These are phyloP conservation scores for Cheilosia vernalis DNA, from an alignment of 2,888 invertebrate genomes.

Conservation along the genomic window DNA sequence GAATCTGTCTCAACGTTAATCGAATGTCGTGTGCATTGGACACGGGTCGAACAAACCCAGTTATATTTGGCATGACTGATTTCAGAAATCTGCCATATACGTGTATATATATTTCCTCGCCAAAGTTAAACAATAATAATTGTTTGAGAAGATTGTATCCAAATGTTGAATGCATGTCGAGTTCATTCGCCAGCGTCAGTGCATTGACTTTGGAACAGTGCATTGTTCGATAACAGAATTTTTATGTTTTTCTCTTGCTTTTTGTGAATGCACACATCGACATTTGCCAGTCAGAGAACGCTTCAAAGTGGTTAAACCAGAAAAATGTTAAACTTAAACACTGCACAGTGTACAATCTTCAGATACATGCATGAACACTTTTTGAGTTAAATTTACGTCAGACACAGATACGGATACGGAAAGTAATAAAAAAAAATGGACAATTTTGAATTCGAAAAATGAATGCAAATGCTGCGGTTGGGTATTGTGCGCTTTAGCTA, in stretches of 20 bases:
- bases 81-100: too few relatives aligned
- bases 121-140: too few relatives aligned
- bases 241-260: background rate
- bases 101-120: too few relatives aligned
- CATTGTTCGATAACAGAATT: background rate
- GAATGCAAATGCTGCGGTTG: constrained; percentile 31
- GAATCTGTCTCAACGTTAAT: too few relatives aligned
- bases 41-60: background rate
- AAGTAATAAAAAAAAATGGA: background rate
- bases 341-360: constrained; percentile 5
- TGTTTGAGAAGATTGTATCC: too few relatives aligned
- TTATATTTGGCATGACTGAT: background rate
- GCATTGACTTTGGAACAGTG: constrained; percentile 28
- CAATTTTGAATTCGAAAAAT: background rate
- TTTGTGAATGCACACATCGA: background rate
- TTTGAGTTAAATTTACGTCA: constrained; percentile 1
- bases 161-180: too few relatives aligned
- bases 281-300: constrained; percentile 11
- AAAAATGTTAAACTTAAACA: background rate
- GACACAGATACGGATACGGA: too few relatives aligned
- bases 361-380: background rate
- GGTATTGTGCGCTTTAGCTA: constrained; percentile 11
- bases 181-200: background rate
- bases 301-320: constrained; percentile 21
- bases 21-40: background rate